Evolutionary conservation across 2,888 invertebrate species (phyloP), one percentile per base, ranked within the genome.

Genomic region (Leucoma salicis): DNA sequence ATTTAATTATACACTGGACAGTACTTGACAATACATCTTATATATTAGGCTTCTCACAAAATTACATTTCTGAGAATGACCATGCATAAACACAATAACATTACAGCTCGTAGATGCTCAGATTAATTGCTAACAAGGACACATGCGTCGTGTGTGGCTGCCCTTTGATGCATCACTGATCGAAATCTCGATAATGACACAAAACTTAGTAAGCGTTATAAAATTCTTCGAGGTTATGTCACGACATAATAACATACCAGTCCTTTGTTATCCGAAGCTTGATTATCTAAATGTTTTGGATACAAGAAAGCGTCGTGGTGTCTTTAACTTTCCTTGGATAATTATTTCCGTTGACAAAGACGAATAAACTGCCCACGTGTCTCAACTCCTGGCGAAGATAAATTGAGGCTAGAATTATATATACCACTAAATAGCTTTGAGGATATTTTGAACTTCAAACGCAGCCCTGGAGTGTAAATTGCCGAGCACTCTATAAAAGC

Each of bases 61-160:
- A 31, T 13, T 16, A 38, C 35, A 40, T 31, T 54, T 57, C 44
- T 45, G 5, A 42, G 42, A 58, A 51, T 24, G 50, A 39, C n/a
- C 27, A 27, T 46, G 62, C 56, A 56, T 62, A 47, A 54, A 54
- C 50, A 65, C 68, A 66, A 66, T 63, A 57, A 53, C 35, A 62
- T 58, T 53, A 64, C 54, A 53, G 57, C 68, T 54, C 63, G 49
- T 59, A 70, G 71, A 77, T 74, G 63, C 55, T 59, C 50, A 72
- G 74, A 78, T 83, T 82, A 83, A 86, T 85, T 80, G 75, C 65
- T 69, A 61, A 61, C 66, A 74, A 79, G 81, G 76, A 75, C 75
- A 66, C 62, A 44, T 43, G 53, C 84, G 51, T 76, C 88, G 88
- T 88, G 88, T 88, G 88, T 86, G 88, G 86, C 60, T 74, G 65